Conservation (phyloP, 2,113 vertebrate genomes). For the Stegostoma tigrinum region DNA sequence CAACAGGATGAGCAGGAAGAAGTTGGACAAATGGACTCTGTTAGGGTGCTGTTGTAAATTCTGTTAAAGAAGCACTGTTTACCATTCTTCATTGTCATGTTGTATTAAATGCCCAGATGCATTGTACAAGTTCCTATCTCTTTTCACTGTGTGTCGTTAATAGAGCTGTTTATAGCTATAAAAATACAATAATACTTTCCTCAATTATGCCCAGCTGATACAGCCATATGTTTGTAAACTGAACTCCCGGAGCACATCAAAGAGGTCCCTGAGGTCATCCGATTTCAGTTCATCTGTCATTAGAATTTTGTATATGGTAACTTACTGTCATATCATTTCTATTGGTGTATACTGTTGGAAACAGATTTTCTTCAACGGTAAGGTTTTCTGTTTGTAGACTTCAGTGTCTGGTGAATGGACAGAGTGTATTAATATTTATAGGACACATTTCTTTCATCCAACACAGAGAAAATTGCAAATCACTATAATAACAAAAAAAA, state of each 20-base stretch:
- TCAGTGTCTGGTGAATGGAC: not conserved
- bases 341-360: not conserved
- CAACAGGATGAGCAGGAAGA: not conserved
- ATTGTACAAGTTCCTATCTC: not conserved
- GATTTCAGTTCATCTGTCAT: not conserved
- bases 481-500: not conserved
- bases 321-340: not conserved
- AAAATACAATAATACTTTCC: not conserved
- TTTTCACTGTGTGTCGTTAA: not conserved
- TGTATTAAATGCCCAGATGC: not conserved
- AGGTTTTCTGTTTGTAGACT: not conserved
- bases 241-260: not conserved
- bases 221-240: slow-evolving; percentile 9
- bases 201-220: not conserved
- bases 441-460: not conserved
- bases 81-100: not conserved
- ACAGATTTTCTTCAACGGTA: not conserved
- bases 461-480: not conserved
- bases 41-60: too few relatives aligned
- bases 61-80: not conserved
- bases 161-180: not conserved
- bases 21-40: slow-evolving; percentile 7
- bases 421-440: not conserved
- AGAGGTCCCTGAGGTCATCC: not conserved
- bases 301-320: not conserved